Evolutionary conservation across 2,888 invertebrate genomes (phyloP).

Genomic region (Platynereis dumerilii): DNA sequence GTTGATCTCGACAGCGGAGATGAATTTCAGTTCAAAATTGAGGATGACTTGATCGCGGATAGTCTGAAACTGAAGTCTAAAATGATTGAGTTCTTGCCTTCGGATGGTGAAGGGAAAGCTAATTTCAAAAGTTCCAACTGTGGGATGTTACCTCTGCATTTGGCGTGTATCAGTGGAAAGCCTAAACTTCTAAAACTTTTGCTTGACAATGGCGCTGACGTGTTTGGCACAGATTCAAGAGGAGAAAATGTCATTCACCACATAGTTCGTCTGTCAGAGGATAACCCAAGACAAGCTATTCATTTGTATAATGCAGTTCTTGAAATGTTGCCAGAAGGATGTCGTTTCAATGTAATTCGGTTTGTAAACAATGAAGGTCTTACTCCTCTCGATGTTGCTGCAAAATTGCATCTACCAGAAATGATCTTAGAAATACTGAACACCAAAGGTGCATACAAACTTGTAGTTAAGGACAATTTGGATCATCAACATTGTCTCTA

Average conservation of each 20-base stretch:
- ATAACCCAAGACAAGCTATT: background rate
- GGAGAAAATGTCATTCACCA: background rate
- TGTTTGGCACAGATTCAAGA: background rate
- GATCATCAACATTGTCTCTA: background rate
- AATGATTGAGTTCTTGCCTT: too few species aligned
- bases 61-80: too few species aligned
- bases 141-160: background rate
- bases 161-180: background rate
- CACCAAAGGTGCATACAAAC: background rate
- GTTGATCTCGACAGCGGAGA: too few species aligned
- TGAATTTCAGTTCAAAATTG: too few species aligned
- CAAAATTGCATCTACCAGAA: background rate
- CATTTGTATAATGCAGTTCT: background rate
- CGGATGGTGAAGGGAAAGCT: too few species aligned
- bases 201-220: background rate
- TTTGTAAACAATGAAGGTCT: background rate
- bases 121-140: too few species aligned
- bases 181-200: background rate
- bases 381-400: background rate
- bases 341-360: background rate
- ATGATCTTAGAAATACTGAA: constrained; percentile 5
- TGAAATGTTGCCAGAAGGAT: too few species aligned
- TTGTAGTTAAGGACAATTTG: background rate
- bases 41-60: too few species aligned
- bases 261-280: constrained; percentile 1